Conservation (phyloP, 2,797 vertebrate species). For the Tympanoctomys barrerae region DNA sequence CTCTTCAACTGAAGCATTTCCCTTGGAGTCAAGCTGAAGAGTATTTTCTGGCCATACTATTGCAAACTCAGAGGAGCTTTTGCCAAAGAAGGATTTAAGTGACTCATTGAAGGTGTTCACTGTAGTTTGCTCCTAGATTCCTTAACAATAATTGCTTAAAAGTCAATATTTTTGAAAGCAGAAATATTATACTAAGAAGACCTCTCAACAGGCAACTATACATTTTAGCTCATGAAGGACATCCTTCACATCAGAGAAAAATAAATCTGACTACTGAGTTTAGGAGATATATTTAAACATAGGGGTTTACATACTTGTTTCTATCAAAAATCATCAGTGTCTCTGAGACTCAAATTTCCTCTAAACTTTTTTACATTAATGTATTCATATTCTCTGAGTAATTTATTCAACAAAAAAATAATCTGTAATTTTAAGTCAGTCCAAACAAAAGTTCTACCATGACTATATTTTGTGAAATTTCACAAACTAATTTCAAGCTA, state of each 20-base stretch:
- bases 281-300: conserved; percentile 18
- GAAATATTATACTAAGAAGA: neutral
- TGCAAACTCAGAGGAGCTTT: neutral
- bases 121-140: neutral
- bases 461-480: neutral
- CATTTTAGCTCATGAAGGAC: neutral
- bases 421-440: neutral
- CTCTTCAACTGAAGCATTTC: neutral
- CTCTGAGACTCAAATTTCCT: conserved; percentile 21
- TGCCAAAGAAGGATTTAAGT: neutral
- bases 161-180: neutral
- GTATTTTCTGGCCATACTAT: neutral
- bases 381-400: neutral
- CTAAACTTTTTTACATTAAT: neutral
- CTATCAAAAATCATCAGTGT: conserved; percentile 15
- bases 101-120: neutral
- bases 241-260: neutral
- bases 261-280: neutral
- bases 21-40: neutral
- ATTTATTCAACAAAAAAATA: neutral
- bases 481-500: neutral
- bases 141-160: neutral
- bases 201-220: neutral
- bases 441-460: neutral
- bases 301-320: neutral